Evolutionary conservation across 1,140 invertebrate genomes (phyloP), one percentile per base, ranked within the genome.

Genomic region (Odontomachus brunneus): DNA sequence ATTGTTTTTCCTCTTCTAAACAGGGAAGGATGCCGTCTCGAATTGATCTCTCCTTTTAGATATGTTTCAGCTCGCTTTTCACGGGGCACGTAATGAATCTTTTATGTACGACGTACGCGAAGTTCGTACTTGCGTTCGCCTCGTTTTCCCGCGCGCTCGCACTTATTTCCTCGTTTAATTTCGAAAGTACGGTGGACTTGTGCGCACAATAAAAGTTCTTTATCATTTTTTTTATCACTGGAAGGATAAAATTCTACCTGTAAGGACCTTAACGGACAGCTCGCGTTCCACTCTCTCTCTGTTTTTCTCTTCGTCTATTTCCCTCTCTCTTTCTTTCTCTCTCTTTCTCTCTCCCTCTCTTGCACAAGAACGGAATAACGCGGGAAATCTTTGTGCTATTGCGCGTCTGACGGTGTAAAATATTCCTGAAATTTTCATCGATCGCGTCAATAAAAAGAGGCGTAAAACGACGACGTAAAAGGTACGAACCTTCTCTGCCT

Each of bases 131-230:
- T 62, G 55, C 33, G 15, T 78, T 33, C 12, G 33, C 53, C 17
- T 22, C 19, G 66, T 67, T 67, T 78, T 22, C 67, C 9, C 22
- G 9, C 53, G 14, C 17, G 53, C 53, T 78, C 22, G 17, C 65
- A 67, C 33, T 26, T 67, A 78, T 57, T 69, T 78, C 67, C 14
- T 4, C 49, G 49, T 19, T 78, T 67, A 78, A 75, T 53, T 44
- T 33, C 44, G 44, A 65, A 75, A 26, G 15, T 62, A 57, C 38
- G 38, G 0, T 11, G 38, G 38, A 74, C 24, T 75, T n/a, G n/a
- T n/a, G n/a, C n/a, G n/a, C n/a, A n/a, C n/a, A n/a, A n/a, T n/a
- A n/a, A n/a, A n/a, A n/a, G n/a, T n/a, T n/a, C n/a, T n/a, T n/a
- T n/a, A n/a, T n/a, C n/a, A n/a, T n/a, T n/a, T n/a, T n/a, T n/a